phyloP scores from a whole-genome alignment of 2,113 vertebrate genomes.

The Misgurnus anguillicaudatus region DNA sequence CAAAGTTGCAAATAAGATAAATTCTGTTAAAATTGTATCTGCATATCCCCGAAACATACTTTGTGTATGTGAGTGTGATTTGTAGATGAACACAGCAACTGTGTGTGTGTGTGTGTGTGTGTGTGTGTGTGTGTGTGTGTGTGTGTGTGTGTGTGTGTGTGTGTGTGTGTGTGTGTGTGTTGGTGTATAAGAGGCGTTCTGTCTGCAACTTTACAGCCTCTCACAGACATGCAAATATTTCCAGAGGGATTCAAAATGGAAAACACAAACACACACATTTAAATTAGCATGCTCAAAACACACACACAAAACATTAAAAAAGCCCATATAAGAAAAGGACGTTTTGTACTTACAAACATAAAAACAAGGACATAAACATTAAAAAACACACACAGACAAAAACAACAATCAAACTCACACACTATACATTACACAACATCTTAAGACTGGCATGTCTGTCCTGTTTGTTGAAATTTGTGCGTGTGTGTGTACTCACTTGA shows the following conservation, averaged over 20 bases:
- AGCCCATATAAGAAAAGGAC: slow-evolving; percentile 16
- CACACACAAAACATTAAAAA: slow-evolving; percentile 35
- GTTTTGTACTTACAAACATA: slow-evolving; percentile 26
- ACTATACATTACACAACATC: not conserved
- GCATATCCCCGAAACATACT: not conserved
- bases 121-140: slow-evolving; percentile 7
- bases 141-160: slow-evolving; percentile 25
- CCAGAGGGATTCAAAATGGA: slow-evolving; percentile 55
- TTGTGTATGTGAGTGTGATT: slow-evolving; percentile 2
- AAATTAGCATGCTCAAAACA: slow-evolving; percentile 46
- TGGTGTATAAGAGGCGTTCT: slow-evolving; percentile 50
- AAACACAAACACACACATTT: slow-evolving; percentile 54
- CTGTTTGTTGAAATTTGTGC: slow-evolving; percentile 9
- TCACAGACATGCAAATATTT: slow-evolving; percentile 61
- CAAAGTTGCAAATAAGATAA: not conserved
- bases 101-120: slow-evolving; percentile 10
- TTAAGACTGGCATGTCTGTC: not conserved
- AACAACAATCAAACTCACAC: slow-evolving; percentile 12
- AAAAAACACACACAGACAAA: slow-evolving; percentile 13
- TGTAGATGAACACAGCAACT: slow-evolving; percentile 4
- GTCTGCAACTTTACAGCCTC: slow-evolving; percentile 55
- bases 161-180: slow-evolving; percentile 24
- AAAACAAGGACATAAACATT: slow-evolving; percentile 27
- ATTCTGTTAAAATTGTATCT: slow-evolving; percentile 13
- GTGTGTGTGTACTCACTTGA: slow-evolving; percentile 81